phyloP scores from a whole-genome alignment of 1,140 invertebrate species.

The Aphelenchoides besseyi region DNA sequence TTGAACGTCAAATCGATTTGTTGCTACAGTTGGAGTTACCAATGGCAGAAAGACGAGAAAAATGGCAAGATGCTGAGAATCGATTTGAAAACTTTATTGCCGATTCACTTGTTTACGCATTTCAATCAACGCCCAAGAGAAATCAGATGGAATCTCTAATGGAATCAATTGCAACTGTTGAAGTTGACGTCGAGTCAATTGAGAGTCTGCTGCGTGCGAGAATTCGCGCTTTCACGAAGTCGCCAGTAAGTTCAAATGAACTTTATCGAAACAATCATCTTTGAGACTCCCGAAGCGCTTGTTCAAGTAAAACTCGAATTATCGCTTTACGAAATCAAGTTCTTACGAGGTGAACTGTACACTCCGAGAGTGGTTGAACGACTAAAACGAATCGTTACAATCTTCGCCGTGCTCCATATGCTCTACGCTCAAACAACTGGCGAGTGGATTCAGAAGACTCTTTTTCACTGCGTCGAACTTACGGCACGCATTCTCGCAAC shows the following conservation, averaged over 20 bases:
- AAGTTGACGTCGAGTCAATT: conserved; percentile 25
- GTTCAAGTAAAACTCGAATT: conserved; percentile 19
- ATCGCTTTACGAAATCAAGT: conserved; percentile 26
- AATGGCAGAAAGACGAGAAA: neutral
- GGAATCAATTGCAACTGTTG: conserved; percentile 6
- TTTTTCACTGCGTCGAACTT: conserved; percentile 28
- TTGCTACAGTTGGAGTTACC: conserved; percentile 12
- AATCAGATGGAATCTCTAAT: conserved; percentile 18
- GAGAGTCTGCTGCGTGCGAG: conserved; percentile 13
- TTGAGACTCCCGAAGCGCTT: conserved; percentile 6
- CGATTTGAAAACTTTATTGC: conserved; percentile 27
- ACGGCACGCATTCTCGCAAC: conserved; percentile 23
- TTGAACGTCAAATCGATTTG: conserved; percentile 23
- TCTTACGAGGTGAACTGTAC: conserved; percentile 19
- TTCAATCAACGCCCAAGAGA: conserved; percentile 25
- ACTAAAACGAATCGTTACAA: conserved; percentile 2
- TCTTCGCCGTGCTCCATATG: conserved; percentile 17
- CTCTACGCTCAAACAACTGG: conserved; percentile 11
- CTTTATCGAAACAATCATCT: conserved; percentile 2
- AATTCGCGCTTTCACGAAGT: conserved; percentile 16
- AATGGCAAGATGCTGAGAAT: conserved; percentile 25
- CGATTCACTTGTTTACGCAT: conserved; percentile 19
- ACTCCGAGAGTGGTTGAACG: conserved; percentile 13
- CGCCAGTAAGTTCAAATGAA: conserved; percentile 20
- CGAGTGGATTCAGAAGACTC: conserved; percentile 29